Percentiles rank a stretch among this genome's conserved stretches.
Conservation (phyloP, 2,888 invertebrate genomes). For the Aphodius granarius region DNA sequence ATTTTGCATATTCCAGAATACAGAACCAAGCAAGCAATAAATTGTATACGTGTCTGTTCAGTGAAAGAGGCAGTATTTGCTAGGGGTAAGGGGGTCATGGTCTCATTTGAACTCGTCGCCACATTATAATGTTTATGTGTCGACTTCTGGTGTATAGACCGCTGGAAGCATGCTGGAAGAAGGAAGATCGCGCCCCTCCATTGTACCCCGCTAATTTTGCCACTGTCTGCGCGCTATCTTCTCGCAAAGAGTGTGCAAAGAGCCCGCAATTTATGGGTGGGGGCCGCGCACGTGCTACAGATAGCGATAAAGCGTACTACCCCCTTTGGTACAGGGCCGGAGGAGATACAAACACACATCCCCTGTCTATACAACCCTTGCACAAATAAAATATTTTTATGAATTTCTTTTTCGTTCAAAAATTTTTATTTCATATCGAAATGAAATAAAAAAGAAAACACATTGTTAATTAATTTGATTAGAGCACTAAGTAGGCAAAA, state of each 20-base stretch:
- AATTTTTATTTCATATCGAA: too few relatives aligned
- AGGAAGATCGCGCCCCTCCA: slow-evolving; percentile 33
- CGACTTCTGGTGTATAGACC: slow-evolving; percentile 26
- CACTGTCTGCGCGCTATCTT: slow-evolving; percentile 45
- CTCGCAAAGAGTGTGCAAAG: slow-evolving; percentile 35
- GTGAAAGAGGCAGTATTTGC: too few relatives aligned
- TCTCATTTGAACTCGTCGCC: slow-evolving; percentile 32
- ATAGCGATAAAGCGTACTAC: slow-evolving; percentile 52
- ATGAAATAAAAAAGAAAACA: too few relatives aligned
- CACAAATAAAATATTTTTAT: neutral
- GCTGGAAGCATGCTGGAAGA: slow-evolving; percentile 15
- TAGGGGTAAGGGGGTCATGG: neutral
- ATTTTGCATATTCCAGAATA: too few relatives aligned
- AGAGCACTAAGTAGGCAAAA: too few relatives aligned
- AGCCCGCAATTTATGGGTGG: slow-evolving; percentile 48
- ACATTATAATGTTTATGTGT: slow-evolving; percentile 48
- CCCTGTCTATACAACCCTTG: slow-evolving; percentile 1
- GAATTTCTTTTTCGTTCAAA: too few relatives aligned
- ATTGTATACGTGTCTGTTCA: too few relatives aligned
- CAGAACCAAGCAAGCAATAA: too few relatives aligned
- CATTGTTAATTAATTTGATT: too few relatives aligned
- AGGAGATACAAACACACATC: slow-evolving; percentile 38
- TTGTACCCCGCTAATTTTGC: slow-evolving; percentile 46
- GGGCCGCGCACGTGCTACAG: slow-evolving; percentile 51
- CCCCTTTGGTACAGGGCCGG: neutral